phyloP scores from a whole-genome alignment of 2,888 invertebrate species.

The Nebria salina region DNA sequence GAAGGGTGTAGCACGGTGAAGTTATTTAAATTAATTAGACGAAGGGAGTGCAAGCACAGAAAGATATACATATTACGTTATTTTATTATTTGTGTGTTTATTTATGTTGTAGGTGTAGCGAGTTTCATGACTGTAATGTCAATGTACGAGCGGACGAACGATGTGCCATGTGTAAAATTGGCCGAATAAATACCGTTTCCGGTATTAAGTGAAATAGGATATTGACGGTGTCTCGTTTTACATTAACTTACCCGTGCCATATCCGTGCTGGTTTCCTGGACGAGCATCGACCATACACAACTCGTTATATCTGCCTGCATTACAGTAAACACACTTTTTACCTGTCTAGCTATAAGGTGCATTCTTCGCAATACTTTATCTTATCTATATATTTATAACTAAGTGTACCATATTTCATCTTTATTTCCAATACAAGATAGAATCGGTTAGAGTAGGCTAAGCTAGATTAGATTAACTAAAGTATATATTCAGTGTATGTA shows the following conservation, averaged over 20 bases:
- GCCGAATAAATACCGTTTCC: constrained; percentile 42
- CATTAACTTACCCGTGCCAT: constrained; percentile 37
- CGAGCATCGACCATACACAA: neutral
- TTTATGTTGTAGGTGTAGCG: neutral
- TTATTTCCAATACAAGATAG: neutral
- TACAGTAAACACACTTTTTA: neutral
- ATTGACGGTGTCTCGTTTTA: constrained; percentile 42
- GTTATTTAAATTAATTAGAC: constrained; percentile 42
- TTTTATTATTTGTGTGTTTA: neutral
- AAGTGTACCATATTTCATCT: neutral
- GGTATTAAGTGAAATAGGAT: constrained; percentile 45
- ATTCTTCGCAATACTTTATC: neutral
- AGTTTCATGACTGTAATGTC: neutral
- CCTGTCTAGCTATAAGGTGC: neutral
- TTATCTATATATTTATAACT: neutral
- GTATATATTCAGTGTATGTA: too few relatives aligned
- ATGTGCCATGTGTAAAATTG: constrained; percentile 26
- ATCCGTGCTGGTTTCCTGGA: constrained; percentile 14
- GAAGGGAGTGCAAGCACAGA: neutral
- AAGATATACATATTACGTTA: neutral
- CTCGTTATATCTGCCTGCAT: neutral
- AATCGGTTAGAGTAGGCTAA: neutral
- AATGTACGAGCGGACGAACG: neutral
- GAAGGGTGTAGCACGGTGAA: constrained; percentile 10
- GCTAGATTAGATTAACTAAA: neutral